Evolutionary conservation across 2,113 vertebrate species (phyloP), one percentile per base, ranked within the genome.

Genomic region (Tiliqua scincoides): DNA sequence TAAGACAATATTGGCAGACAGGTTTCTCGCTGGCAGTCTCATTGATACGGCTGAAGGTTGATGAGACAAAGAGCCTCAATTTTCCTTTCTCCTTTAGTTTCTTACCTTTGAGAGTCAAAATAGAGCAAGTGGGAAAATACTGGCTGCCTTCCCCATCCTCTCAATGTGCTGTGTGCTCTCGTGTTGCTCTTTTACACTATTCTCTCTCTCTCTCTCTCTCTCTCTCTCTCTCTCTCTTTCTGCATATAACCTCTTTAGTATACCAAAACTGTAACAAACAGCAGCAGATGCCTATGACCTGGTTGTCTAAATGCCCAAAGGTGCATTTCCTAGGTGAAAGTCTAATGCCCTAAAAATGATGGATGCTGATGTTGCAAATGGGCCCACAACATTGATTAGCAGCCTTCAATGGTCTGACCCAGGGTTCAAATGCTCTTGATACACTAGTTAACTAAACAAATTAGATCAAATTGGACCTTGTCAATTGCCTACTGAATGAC

Each of bases 1-100:
- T 85, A 92, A 88, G 68, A 40, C 18, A 2, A 3, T 57, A 14
- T 18, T 75, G 85, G 67, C 25, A 73, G 27, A 43, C 57, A 48
- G 37, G 78, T 84, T 89, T 85, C 79, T 84, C 81, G 85, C 70
- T 89, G 90, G 89, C 90, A 88, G 27, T 73, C 35, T 72, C 67
- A 88, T 79, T 63, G 62, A 82, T n/a, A 14, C n/a, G 43, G 57
- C 4, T 10, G 1, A 25, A 79, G 73, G 37, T 9, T 43, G 61
- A 73, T 74, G 35, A 82, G 76, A 65, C 32, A 59, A 4, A 48
- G 73, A 88, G 43, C 75, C 83, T 84, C 75, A 87, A 83, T 83
- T 87, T 87, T 48, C 23, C 40, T 85, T 67, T 79, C 83, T 57
- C 48, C 40, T 48, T 62, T 62, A 71, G 63, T 12, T 57, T 63